Base-by-base conservation (phyloP, 1,140 invertebrate genomes). In the Sminthurinus signatus region DNA sequence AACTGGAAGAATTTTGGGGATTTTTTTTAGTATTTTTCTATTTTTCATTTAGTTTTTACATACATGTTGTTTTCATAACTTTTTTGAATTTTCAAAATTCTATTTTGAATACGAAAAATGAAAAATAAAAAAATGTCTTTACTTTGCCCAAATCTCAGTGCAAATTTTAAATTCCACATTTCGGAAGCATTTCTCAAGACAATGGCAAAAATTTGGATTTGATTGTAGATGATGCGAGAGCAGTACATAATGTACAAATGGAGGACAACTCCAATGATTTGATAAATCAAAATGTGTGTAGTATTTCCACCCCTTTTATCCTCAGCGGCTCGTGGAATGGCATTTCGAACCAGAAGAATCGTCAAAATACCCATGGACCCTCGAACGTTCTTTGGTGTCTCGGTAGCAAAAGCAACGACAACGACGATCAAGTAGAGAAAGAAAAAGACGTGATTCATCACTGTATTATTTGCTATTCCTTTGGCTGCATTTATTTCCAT, bases 81-180 rank as follows among this genome's bases (percentile, higher is more conserved):
- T 56, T 43, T 23, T 3, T 27, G 23, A 21, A 5, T 8, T 58
- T 23, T 3, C 5, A 25, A 14, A 32, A 50, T 23, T 36, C 10
- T 17, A 60, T 31, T 46, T 42, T 46, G 12, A 48, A 42, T 23
- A 39, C 2, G 14, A 4, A 17, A 31, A 19, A 2, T n/a, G 2
- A 15, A 32, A 56, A 14, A 15, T 54, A 14, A n/a, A 12, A 25
- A 25, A 54, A 56, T 12, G 3, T 32, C 32, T 56, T 58, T 64
- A 64, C 62, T 48, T 43, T 64, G 62, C 28, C 32, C 55, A 64
- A 64, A 58, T 39, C 42, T 60, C 0, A 69, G 44, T 2, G 56
- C 67, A 60, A 69, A 69, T 31, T 69, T 69, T 0, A 69, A 56
- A 42, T 69, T 69, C 67, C 67, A 69, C 58, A 69, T 46, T 55